Evolutionary conservation across 2,797 vertebrate species (phyloP).

Genomic region (Salarias fasciatus): DNA sequence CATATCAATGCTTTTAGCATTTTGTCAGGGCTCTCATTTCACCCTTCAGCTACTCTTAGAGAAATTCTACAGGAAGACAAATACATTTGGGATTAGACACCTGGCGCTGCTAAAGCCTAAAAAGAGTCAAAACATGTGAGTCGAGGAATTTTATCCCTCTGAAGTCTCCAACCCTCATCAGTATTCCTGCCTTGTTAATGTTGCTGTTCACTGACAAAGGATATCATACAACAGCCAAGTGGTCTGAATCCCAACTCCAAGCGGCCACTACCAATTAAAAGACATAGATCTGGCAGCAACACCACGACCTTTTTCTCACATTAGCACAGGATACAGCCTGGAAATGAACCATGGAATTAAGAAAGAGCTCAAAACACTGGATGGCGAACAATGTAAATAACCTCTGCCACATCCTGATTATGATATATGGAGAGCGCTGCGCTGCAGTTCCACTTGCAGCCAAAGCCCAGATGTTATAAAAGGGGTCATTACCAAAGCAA

Average conservation of each 20-base stretch:
- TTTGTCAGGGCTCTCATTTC: constrained; percentile 56
- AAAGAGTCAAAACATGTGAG: constrained; percentile 45
- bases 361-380: constrained; percentile 53
- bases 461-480: constrained; percentile 59
- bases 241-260: constrained; percentile 20
- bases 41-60: constrained; percentile 37
- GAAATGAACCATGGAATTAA: constrained; percentile 54
- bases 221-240: constrained; percentile 40
- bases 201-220: constrained; percentile 52
- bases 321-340: constrained; percentile 41
- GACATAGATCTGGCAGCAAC: constrained; percentile 28
- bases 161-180: constrained; percentile 29
- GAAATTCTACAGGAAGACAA: constrained; percentile 23
- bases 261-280: constrained; percentile 46
- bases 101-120: constrained; percentile 24
- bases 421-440: constrained; percentile 68
- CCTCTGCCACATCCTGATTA: constrained; percentile 72
- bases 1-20: constrained; percentile 20
- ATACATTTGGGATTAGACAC: constrained; percentile 38
- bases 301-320: constrained; percentile 42
- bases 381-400: constrained; percentile 70
- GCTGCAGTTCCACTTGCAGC: constrained; percentile 54
- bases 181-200: constrained; percentile 41
- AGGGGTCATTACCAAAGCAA: constrained; percentile 57
- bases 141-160: constrained; percentile 31